These are phyloP conservation scores for Ethmia dodecea DNA, from an alignment of 2,888 invertebrate species.

Conservation along the genomic window DNA sequence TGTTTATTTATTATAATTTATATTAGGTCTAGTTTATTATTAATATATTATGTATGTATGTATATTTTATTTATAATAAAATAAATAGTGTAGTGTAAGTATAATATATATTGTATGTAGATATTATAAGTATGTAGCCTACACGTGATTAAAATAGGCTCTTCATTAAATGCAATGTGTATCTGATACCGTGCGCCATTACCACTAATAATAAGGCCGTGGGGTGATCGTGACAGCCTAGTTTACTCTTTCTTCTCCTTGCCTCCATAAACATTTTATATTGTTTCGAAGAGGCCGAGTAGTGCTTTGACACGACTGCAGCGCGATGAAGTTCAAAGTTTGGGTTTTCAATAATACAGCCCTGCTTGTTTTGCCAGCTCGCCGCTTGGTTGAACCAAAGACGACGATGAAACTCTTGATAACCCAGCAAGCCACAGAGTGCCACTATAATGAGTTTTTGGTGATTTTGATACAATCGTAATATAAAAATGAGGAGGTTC, in stretches of 20 bases:
- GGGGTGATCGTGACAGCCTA: conserved; percentile 27
- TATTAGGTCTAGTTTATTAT: no score
- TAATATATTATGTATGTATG: no score
- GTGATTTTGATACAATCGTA: no score
- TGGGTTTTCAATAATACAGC: conserved; percentile 28
- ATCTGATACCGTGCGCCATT: conserved; percentile 25
- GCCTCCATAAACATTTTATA: not conserved
- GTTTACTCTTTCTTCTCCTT: not conserved
- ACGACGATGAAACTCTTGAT: conserved; percentile 27
- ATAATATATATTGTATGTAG: no score
- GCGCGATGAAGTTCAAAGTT: conserved; percentile 25
- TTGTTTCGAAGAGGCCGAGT: not conserved
- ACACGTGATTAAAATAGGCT: no score
- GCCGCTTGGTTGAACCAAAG: conserved; percentile 27
- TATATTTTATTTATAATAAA: no score
- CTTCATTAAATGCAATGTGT: conserved; percentile 20
- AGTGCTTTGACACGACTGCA: not conserved
- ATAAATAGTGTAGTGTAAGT: no score
- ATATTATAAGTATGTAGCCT: no score
- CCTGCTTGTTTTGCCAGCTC: conserved; percentile 31
- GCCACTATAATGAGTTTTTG: conserved; percentile 26
- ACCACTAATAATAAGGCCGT: conserved; percentile 24
- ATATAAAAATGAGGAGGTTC: no score
- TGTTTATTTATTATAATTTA: no score
- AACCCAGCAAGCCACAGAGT: conserved; percentile 25